Conservation (phyloP, 2,113 vertebrate species). For the Petroica traversi region DNA sequence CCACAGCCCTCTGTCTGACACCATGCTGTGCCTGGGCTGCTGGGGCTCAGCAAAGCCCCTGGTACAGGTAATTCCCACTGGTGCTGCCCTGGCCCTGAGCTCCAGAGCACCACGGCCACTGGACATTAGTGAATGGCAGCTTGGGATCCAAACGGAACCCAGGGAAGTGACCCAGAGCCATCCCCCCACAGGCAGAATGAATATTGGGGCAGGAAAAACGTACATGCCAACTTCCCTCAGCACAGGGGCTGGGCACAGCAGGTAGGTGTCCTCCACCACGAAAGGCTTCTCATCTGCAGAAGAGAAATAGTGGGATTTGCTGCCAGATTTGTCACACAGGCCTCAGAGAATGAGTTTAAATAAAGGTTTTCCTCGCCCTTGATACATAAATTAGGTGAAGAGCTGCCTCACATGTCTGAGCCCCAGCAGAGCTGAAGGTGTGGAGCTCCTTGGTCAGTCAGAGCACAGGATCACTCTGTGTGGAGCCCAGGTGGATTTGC, state of each 20-base stretch:
- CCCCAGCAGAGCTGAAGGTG: background rate
- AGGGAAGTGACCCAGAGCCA: background rate
- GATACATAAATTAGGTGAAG: background rate
- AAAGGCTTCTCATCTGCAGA: conserved; percentile 91
- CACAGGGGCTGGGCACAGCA: conserved; percentile 92
- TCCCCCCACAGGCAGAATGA: background rate
- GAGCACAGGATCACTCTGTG: background rate
- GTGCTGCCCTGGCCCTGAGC: background rate
- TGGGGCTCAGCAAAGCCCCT: background rate
- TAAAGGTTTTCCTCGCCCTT: fast-evolving
- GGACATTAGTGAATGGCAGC: fast-evolving
- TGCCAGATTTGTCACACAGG: too few relatives aligned
- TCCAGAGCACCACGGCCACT: background rate
- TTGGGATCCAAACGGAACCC: too few relatives aligned
- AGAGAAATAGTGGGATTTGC: background rate
- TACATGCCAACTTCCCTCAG: conserved; percentile 94
- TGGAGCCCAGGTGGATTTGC: background rate
- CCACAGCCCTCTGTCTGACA: background rate
- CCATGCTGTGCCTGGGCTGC: background rate
- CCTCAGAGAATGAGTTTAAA: background rate
- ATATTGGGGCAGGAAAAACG: conserved; percentile 38
- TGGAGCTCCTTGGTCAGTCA: background rate
- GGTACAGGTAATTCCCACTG: background rate
- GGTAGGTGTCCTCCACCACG: conserved; percentile 91
- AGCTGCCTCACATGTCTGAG: background rate